Conservation (phyloP, 2,888 invertebrate genomes). For the Chironomus tentans region DNA sequence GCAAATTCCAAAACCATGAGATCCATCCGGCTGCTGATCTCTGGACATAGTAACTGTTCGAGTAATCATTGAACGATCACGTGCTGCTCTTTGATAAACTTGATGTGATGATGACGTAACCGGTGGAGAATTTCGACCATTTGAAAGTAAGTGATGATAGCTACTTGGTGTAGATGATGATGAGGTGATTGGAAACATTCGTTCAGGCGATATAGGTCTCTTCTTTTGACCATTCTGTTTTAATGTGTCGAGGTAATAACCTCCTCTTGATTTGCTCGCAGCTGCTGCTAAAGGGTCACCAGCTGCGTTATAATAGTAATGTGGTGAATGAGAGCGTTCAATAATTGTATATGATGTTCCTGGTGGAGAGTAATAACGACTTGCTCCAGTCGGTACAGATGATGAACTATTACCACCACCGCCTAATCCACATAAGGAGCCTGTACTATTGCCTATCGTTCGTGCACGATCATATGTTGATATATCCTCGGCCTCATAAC, state of each 20-base stretch:
- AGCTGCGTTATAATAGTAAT: constrained; percentile 46
- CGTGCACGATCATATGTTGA: constrained; percentile 11
- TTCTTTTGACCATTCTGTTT: constrained; percentile 56
- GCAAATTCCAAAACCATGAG: constrained; percentile 82
- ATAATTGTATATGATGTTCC: constrained; percentile 84
- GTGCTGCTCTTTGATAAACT: constrained; percentile 38
- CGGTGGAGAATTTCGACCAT: constrained; percentile 51
- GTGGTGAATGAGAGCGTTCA: constrained; percentile 63
- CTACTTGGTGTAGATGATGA: constrained; percentile 45
- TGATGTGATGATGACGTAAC: constrained; percentile 60
- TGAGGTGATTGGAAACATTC: constrained; percentile 51
- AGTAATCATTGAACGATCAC: constrained; percentile 53
- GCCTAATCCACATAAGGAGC: constrained; percentile 43
- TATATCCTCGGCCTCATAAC: constrained; percentile 43
- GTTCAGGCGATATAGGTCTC: constrained; percentile 74
- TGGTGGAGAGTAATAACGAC: constrained; percentile 44
- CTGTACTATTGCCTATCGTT: constrained; percentile 42
- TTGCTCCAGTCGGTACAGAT: constrained; percentile 32
- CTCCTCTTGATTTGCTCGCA: neutral
- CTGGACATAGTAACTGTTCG: constrained; percentile 79
- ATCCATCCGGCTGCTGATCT: constrained; percentile 65
- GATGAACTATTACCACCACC: constrained; percentile 39
- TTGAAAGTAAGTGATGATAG: constrained; percentile 39
- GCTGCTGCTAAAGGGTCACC: constrained; percentile 34
- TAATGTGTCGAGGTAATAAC: constrained; percentile 11